Base-by-base conservation (phyloP, 30 jellyfish, hydroid and myxozoan genomes). In the Hydractinia echinata region DNA sequence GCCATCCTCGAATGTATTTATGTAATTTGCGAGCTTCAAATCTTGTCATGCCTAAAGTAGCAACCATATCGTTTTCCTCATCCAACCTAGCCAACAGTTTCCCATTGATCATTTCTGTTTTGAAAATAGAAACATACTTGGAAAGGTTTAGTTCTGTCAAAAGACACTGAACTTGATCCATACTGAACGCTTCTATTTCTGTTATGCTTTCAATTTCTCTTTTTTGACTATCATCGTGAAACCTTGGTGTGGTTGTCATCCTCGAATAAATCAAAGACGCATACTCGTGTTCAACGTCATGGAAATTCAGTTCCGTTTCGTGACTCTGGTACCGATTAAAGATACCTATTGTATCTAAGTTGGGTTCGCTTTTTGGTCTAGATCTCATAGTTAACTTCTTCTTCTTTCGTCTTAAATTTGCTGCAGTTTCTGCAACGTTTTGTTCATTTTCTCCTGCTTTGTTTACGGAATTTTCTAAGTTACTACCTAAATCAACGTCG, bases 1-100 rank as follows among this genome's bases (percentile, higher is more conserved):
- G 19, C 74, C 74, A 64, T 64, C 74, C 74, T 7, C 39, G 74
- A 6, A 64, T 64, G 74, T 64, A 64, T 64, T 13, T 7, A 64
- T 64, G 39, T 64, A 64, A 4, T 13, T 64, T 64, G 10, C 74
- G 19, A n/a, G 74, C 74, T 64, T 64, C 74, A 64, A 64, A 64
- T 51, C 19, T 6, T 7, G 19, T 64, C 74, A 64, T n/a, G 4
- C 39, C 39, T 51, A 64, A 64, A 64, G 19, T 51, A 44, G 19
- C 74, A 51, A n/a, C 19, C 9, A 64, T n/a, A 13, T 44, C 18
- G 19, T 64, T 64, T 30, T 30, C 44, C 74, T 64, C 74, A n/a
- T 64, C 74, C 0, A 64, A 51, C 39, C 39, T 64, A 64, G 19
- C 19, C 9, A 64, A 51, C 10, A 51, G 51, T 13, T 64, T 44